Conservation (phyloP, 2,888 invertebrate genomes). For the Matsumyia berberina region DNA sequence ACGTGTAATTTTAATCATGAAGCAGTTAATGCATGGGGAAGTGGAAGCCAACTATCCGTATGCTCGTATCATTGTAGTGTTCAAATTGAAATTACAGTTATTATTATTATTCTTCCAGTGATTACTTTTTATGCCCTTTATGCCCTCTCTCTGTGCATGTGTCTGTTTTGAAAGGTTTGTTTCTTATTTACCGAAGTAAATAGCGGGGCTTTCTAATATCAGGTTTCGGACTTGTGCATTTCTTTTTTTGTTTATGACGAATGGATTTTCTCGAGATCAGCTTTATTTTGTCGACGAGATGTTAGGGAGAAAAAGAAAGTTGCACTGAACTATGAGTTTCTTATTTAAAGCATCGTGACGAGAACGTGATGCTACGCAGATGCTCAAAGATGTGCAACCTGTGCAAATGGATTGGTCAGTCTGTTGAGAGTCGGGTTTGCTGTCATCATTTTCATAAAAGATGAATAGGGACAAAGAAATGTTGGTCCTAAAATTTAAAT, state of each 20-base stretch:
- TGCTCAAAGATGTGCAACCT: conserved; percentile 71
- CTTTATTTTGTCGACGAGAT: conserved; percentile 15
- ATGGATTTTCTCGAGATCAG: conserved; percentile 44
- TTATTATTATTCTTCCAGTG: conserved; percentile 52
- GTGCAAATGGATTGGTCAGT: conserved; percentile 64
- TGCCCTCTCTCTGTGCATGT: conserved; percentile 16
- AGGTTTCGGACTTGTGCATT: background rate
- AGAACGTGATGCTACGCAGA: conserved; percentile 71
- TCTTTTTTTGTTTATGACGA: conserved; percentile 43
- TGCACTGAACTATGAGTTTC: conserved; percentile 60
- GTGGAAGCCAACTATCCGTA: conserved; percentile 22
- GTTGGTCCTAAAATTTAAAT: too few species aligned
- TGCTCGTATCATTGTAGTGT: conserved; percentile 29
- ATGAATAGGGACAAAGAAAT: too few species aligned
- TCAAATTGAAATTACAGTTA: conserved; percentile 46
- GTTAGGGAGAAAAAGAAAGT: conserved; percentile 55
- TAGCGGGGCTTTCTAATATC: conserved; percentile 51
- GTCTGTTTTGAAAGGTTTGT: background rate
- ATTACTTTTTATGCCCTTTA: conserved; percentile 50
- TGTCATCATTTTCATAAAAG: background rate
- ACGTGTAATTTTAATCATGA: conserved; percentile 43
- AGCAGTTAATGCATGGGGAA: conserved; percentile 67
- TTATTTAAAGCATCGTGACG: conserved; percentile 72
- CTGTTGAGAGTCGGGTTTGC: background rate
- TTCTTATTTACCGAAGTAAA: conserved; percentile 29